Conservation (phyloP, 2,888 invertebrate genomes). For the Hipparchia sbordonii region DNA sequence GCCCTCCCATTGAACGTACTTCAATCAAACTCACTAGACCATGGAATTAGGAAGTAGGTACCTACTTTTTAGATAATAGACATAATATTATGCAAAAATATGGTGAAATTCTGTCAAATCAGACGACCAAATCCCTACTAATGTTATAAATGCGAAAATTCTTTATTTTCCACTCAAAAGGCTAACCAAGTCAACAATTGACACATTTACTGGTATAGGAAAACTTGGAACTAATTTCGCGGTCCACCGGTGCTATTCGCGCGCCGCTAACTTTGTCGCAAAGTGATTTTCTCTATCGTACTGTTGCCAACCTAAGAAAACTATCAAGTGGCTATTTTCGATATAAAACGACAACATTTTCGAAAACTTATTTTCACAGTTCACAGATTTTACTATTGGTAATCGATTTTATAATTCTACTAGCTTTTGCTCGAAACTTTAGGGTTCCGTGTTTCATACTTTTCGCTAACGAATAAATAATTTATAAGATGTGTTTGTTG, state of each 20-base stretch:
- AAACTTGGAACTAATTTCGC: constrained; percentile 78
- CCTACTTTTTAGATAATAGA: no score
- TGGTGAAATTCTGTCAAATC: no score
- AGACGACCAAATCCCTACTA: no score
- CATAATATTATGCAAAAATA: no score
- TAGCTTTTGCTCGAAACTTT: background rate
- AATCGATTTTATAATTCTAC: background rate
- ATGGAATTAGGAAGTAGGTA: no score
- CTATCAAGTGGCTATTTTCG: no score
- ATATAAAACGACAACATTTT: no score
- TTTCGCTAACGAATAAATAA: no score
- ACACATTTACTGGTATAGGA: constrained; percentile 61
- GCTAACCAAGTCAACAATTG: constrained; percentile 60
- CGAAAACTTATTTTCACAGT: background rate
- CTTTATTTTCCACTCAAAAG: constrained; percentile 47
- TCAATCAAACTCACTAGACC: no score
- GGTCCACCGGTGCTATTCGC: constrained; percentile 75
- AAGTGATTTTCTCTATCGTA: constrained; percentile 69
- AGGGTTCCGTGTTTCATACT: no score
- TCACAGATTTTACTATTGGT: background rate
- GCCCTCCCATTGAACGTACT: no score
- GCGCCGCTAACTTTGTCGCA: constrained; percentile 70
- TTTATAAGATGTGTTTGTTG: no score
- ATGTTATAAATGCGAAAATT: background rate
- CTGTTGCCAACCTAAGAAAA: background rate